Base-by-base conservation (phyloP, 2,113 vertebrate genomes). In the Indri indri region DNA sequence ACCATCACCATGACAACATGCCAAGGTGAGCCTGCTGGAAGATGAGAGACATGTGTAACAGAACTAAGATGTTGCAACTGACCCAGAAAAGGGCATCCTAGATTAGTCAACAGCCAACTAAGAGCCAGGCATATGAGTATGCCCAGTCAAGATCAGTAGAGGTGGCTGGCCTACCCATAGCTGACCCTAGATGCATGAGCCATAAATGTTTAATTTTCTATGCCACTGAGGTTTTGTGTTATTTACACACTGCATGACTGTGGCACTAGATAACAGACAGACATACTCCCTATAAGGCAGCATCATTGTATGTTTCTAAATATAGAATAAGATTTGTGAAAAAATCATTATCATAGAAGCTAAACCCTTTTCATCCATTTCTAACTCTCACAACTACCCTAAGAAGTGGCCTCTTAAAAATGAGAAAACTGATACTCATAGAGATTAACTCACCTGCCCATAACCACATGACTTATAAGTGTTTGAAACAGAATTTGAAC, bases 361-460 rank as follows among this genome's bases (percentile, higher is more conserved):
- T 40, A 89, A 84, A 8, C 14, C 52, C 18, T 96, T 74, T 94
- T 73, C 37, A 90, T 20, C 23, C 37, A 88, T 88, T 95, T 88
- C 52, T 65, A 90, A 81, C 54, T 40, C 30, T 91, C 22, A 84
- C 16, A 89, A 68, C 65, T 92, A 32, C 22, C 4, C 45, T 82
- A 73, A 65, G 23, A 95, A 66, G 16, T 52, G 1, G 9, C 25
- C 42, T 94, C n/a, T 70, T 76, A 80, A 83, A 91, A 93, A 70
- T 80, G 79, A 93, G 25, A 20, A 92, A 97, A 80, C 10, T 40
- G 34, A 82, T 17, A 34, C 11, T 84, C 63, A 20, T 17, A 22
- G 37, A 74, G 18, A 20, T 61, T 79, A 94, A 93, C 25, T 88
- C 34, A 66, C 50, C 82, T 45, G 63, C 23, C 22, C 37, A 66